A percentile compares a stretch with the other conserved stretches of the same genome.
These are phyloP conservation scores for Heterotilapia buettikoferi DNA, from an alignment of 2,113 vertebrate species.

Conservation along the genomic window DNA sequence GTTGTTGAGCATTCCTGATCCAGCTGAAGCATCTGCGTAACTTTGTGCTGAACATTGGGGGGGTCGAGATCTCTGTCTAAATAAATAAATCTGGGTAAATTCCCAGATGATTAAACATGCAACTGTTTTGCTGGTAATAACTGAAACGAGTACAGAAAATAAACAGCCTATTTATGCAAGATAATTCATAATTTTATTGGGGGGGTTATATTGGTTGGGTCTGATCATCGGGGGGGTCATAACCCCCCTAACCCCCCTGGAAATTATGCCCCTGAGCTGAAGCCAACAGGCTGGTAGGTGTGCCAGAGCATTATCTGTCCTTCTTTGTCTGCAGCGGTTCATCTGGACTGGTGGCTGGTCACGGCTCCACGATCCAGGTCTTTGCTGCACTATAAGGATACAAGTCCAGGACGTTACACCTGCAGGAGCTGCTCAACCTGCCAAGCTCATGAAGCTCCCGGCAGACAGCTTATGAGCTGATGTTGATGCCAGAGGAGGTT, in stretches of 20 bases:
- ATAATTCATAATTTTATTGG: background rate
- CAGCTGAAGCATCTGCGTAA: background rate
- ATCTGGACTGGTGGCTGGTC: accelerated
- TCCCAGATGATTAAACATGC: background rate
- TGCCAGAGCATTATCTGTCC: background rate
- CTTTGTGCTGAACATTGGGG: background rate
- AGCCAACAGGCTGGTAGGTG: background rate
- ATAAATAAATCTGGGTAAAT: background rate
- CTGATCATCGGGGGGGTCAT: background rate
- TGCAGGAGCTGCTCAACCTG: background rate
- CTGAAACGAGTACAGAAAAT: background rate
- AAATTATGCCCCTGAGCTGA: background rate
- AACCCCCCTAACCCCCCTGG: background rate
- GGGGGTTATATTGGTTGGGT: background rate
- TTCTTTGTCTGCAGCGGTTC: accelerated
- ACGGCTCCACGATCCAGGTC: background rate
- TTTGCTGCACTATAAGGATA: background rate
- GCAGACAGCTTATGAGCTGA: background rate
- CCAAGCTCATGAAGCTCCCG: background rate
- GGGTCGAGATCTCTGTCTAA: background rate
- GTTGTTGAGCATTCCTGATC: background rate
- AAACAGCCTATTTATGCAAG: background rate
- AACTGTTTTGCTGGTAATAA: background rate
- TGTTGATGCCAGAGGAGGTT: background rate
- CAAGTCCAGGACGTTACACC: background rate